These are phyloP conservation scores for Rapana venosa DNA, from an alignment of 2,888 invertebrate genomes.

Conservation along the genomic window DNA sequence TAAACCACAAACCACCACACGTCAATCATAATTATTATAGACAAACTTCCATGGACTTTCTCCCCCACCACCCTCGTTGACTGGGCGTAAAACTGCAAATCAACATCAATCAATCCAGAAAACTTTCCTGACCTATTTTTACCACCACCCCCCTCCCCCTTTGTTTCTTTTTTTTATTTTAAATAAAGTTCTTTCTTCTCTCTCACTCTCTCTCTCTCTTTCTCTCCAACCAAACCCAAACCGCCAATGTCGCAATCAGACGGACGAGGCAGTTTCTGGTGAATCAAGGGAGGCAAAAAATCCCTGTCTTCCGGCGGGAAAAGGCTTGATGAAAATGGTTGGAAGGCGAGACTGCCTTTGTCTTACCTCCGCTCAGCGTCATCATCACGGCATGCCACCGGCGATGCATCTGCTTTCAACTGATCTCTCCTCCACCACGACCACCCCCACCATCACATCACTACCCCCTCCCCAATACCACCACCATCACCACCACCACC, in stretches of 20 bases:
- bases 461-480: neutral
- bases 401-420: neutral
- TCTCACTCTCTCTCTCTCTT: neutral
- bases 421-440: neutral
- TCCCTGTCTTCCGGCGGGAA: conserved; percentile 4
- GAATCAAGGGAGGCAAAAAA: conserved; percentile 23
- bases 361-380: neutral
- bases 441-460: neutral
- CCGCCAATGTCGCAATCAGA: neutral
- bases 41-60: too few relatives aligned
- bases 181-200: neutral
- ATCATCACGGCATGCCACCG: neutral
- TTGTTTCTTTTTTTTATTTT: neutral
- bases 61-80: neutral
- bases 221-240: neutral
- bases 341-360: conserved; percentile 17
- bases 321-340: conserved; percentile 24
- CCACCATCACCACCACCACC: neutral
- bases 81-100: neutral
- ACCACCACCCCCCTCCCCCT: neutral
- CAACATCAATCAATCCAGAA: neutral
- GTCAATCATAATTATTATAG: too few relatives aligned
- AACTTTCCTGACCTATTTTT: neutral
- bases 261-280: conserved; percentile 14
- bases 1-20: too few relatives aligned